phyloP scores from a whole-genome alignment of 2,113 vertebrate species.

The Limnothrissa miodon region DNA sequence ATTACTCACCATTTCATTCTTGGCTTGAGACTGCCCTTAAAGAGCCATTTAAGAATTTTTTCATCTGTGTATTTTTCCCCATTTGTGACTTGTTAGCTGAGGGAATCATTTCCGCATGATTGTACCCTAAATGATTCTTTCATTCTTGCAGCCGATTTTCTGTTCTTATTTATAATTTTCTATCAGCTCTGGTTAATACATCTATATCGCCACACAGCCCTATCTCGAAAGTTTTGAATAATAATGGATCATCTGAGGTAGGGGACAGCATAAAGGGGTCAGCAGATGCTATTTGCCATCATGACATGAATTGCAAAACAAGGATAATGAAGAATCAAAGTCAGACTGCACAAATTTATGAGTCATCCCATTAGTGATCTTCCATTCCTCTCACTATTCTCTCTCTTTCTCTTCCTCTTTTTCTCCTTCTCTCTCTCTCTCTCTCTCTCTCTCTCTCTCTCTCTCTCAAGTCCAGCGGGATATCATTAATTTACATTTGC shows the following conservation, averaged over 20 bases:
- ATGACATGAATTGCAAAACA: constrained; percentile 18
- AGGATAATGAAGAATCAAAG: constrained; percentile 19
- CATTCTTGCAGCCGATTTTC: neutral
- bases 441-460: neutral
- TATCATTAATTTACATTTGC: constrained; percentile 20
- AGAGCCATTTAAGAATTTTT: neutral
- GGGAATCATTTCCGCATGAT: neutral
- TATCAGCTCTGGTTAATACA: neutral
- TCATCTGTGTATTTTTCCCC: neutral
- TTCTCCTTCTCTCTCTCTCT: neutral
- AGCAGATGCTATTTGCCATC: constrained; percentile 13
- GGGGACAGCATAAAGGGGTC: neutral
- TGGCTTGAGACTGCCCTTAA: neutral
- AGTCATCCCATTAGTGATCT: neutral
- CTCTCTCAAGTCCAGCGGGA: neutral
- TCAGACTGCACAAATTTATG: neutral
- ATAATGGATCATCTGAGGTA: constrained; percentile 5
- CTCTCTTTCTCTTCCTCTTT: too few species aligned
- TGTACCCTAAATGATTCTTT: neutral
- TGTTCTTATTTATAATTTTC: neutral
- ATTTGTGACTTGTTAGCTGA: neutral
- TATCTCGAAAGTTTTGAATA: neutral
- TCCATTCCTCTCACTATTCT: neutral
- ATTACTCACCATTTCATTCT: neutral
- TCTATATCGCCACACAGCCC: neutral